Conservation (phyloP, 2,888 invertebrate species). For the Pristionchus maxplancki region DNA sequence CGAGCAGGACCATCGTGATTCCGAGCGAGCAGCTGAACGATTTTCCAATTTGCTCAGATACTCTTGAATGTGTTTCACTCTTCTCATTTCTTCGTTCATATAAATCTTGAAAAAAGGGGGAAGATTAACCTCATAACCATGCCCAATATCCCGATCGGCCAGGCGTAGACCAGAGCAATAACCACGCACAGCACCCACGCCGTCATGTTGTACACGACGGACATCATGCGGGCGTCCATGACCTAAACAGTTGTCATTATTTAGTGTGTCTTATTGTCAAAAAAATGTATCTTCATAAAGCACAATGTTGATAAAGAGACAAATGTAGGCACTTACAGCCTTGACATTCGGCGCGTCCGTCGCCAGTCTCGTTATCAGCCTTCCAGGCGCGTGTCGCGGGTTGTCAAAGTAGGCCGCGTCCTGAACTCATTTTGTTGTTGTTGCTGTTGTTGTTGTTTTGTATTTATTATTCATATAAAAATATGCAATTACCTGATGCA, state of each 20-base stretch:
- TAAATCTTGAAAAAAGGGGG: too few species aligned
- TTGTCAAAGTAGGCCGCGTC: slow-evolving; percentile 63
- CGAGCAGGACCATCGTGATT: slow-evolving; percentile 77
- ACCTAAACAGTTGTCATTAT: background rate
- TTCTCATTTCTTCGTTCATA: background rate
- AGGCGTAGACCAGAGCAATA: slow-evolving; percentile 78
- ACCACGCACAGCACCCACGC: slow-evolving; percentile 77
- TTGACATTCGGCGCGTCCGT: slow-evolving; percentile 64
- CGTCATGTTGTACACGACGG: slow-evolving; percentile 74
- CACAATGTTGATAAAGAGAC: too few species aligned
- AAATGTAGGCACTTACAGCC: slow-evolving; percentile 55
- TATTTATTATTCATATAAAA: background rate
- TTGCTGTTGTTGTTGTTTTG: too few species aligned
- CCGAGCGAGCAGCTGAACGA: slow-evolving; percentile 69
- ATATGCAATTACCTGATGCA: slow-evolving; percentile 16
- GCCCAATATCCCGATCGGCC: slow-evolving; percentile 78
- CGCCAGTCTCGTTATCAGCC: slow-evolving; percentile 59
- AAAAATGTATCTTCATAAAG: too few species aligned
- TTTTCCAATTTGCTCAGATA: background rate
- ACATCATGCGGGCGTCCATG: slow-evolving; percentile 77
- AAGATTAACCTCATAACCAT: slow-evolving; percentile 75
- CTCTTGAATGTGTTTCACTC: background rate
- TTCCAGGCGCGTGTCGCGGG: slow-evolving; percentile 61
- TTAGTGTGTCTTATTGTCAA: too few species aligned
- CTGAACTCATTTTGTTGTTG: slow-evolving; percentile 39